phyloP scores from a whole-genome alignment of 2,888 invertebrate genomes.

The Mamestra brassicae region DNA sequence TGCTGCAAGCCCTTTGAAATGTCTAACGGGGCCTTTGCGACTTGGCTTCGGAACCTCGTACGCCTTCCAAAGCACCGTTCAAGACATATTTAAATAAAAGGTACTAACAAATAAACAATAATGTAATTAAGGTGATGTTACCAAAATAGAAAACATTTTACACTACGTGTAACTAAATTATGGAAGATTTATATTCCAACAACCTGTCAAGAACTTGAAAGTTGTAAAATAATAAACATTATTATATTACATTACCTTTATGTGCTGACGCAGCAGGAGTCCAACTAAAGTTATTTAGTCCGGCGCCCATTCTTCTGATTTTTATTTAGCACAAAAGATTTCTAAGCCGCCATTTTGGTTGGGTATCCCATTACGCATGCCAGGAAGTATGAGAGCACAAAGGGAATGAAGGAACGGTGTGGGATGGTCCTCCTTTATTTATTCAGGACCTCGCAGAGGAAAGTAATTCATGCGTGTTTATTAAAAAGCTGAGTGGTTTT shows the following conservation, averaged over 20 bases:
- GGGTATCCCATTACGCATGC: conserved; percentile 87
- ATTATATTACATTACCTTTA: conserved; percentile 40
- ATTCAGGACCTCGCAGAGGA: conserved; percentile 84
- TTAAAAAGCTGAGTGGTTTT: conserved; percentile 83
- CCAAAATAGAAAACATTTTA: not conserved
- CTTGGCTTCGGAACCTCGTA: no score
- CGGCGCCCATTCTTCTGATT: conserved; percentile 78
- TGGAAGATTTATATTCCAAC: not conserved
- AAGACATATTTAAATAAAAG: no score
- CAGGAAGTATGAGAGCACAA: conserved; percentile 84
- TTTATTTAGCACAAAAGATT: conserved; percentile 84
- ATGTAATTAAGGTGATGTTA: not conserved
- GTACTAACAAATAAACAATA: no score
- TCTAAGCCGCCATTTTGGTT: conserved; percentile 79
- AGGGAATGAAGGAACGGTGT: conserved; percentile 83
- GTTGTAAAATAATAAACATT: conserved; percentile 53
- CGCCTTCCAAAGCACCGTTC: no score
- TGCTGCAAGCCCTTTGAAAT: no score
- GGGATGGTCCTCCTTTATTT: conserved; percentile 86
- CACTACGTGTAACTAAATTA: not conserved
- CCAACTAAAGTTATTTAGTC: conserved; percentile 70
- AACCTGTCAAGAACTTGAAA: conserved; percentile 1
- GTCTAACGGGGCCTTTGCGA: no score
- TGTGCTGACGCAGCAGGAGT: conserved; percentile 59
- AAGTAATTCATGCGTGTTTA: conserved; percentile 88